Base-by-base conservation (phyloP, 2,797 vertebrate species). In the Notolepis coatsorum region DNA sequence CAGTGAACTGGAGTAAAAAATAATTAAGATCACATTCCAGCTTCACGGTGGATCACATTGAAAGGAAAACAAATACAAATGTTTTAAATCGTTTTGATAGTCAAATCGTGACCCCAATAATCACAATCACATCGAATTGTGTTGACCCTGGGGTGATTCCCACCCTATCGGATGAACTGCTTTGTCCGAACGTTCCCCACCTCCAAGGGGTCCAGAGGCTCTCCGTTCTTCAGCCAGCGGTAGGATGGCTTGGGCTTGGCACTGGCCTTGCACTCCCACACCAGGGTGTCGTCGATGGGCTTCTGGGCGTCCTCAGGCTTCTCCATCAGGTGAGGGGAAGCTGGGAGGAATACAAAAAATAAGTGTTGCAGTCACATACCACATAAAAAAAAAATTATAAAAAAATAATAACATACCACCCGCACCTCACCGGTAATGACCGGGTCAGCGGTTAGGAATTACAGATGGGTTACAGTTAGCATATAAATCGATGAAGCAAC, bases 191-290 rank as follows among this genome's bases (percentile, higher is more conserved):
- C 10, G 1, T 46, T 59, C 56, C 91, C 75, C 79, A 98, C 97
- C 93, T 93, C 92, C 75, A 92, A 83, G 12, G 92, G 88, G 73
- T 95, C 84, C 65, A 99, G 89, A 0, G 88, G 84, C 66, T 97
- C 93, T 12, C 97, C 97, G 0, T 98, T 97, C 79, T 95, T 98
- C 61, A 98, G 90, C 97, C 97, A 99, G 71, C 82, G 91, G 83
- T 97, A 97, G 0, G 95, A 94, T 33, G 97, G 94, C n/a, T 96
- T 96, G 0, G 97, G 97, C 39, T 95, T 94, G 15, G 95, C 97
- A 0, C 79, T 96, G 1, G 97, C 97, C 48, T 93, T 96, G 78
- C 97, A 98, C 7, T 98, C 96, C 95, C 96, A 97, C 47, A 88
- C 50, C 6, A 98, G 88, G 1, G 89, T 93, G 35, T 98, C 97